Percentiles rank a stretch among this genome's conserved stretches.
Evolutionary conservation across 2,113 vertebrate species (phyloP).

Genomic region (Pteropus alecto): DNA sequence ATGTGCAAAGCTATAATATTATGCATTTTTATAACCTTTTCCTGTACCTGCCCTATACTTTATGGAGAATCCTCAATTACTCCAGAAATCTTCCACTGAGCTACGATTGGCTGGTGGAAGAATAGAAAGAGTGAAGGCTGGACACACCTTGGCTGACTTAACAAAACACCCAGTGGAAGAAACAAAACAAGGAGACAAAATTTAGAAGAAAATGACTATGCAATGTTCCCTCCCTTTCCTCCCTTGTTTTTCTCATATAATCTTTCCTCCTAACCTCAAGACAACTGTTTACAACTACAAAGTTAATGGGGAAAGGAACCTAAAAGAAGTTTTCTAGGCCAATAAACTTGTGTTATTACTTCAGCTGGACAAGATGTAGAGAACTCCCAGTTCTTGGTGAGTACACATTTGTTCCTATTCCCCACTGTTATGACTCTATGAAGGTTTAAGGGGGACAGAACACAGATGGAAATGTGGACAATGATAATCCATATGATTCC

Average conservation of each 20-base stretch:
- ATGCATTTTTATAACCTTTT: not conserved
- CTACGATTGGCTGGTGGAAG: not conserved
- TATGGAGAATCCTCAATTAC: not conserved
- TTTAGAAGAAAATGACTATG: not conserved
- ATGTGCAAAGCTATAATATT: not conserved
- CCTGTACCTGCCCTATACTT: not conserved
- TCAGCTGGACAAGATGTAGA: not conserved
- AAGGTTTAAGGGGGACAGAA: not conserved
- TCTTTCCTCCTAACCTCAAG: not conserved
- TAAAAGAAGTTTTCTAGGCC: not conserved
- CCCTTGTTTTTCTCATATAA: not conserved
- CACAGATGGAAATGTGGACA: not conserved
- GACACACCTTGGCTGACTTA: not conserved
- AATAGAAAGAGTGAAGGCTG: not conserved
- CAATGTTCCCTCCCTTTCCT: not conserved
- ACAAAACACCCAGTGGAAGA: not conserved
- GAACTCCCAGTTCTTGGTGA: not conserved
- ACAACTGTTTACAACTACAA: not conserved
- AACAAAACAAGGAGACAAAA: not conserved
- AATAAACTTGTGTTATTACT: not conserved
- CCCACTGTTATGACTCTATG: rapidly evolving
- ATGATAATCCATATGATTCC: not conserved
- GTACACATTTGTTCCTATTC: not conserved
- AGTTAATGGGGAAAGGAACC: not conserved
- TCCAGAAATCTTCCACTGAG: not conserved